A percentile compares a stretch with the other conserved stretches of the same genome.
Evolutionary conservation across 2,797 vertebrate species (phyloP).

Genomic region (Heterohyrax brucei): DNA sequence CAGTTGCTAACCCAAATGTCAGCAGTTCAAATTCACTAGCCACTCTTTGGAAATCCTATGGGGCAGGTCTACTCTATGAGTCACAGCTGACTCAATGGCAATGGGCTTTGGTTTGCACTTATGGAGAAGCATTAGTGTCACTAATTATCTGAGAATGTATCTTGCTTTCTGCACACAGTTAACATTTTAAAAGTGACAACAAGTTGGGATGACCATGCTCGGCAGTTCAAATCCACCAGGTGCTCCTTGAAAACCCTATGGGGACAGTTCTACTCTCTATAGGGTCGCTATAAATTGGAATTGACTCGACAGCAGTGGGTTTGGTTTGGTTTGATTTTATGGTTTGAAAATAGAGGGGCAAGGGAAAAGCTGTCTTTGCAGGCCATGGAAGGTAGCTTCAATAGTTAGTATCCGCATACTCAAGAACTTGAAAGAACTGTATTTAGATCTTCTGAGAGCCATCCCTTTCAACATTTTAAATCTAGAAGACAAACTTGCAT

Average conservation of each 20-base stretch:
- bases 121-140: constrained; percentile 58
- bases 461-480: constrained; percentile 52
- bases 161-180: constrained; percentile 28
- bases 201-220: constrained; percentile 44
- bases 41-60: too few relatives aligned
- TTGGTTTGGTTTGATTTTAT: too few relatives aligned
- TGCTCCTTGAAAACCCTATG: too few relatives aligned
- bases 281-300: too few relatives aligned
- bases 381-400: constrained; percentile 61
- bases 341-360: constrained; percentile 59
- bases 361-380: not conserved
- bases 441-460: constrained; percentile 61
- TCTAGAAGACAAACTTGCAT: constrained; percentile 64
- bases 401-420: constrained; percentile 49
- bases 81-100: too few relatives aligned
- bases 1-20: too few relatives aligned
- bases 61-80: too few relatives aligned
- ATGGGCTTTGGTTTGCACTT: not conserved
- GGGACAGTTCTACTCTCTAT: too few relatives aligned
- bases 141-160: constrained; percentile 60
- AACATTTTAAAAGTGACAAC: constrained; percentile 70
- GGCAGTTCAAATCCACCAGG: too few relatives aligned
- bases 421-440: constrained; percentile 46
- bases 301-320: too few relatives aligned
- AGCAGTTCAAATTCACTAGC: too few relatives aligned